Base-by-base conservation (phyloP, 2,888 invertebrate genomes). In the Brassicogethes aeneus region DNA sequence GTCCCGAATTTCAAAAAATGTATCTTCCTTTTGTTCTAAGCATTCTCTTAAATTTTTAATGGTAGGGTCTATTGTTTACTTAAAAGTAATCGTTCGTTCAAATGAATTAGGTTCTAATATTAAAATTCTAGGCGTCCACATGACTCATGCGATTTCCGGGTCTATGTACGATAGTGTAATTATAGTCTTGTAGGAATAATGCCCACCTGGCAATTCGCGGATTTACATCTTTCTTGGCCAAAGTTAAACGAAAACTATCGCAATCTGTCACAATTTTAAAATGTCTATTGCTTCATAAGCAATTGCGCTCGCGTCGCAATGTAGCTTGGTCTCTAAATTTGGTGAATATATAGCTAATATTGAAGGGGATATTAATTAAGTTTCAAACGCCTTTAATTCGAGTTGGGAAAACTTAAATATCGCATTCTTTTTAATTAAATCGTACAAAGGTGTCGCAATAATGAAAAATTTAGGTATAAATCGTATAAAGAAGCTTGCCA, bases 101-200 rank as follows among this genome's bases (percentile, higher is more conserved):
- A 35, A 14, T 15, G 36, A 7, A 15, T 35, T 35, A 3, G 36
- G 13, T 35, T 35, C 36, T 16, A 35, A 13, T 15, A 35, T 15
- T 10, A 14, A 16, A 35, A 35, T 35, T 8, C 15, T 35, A 16
- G 3, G 36, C 36, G 15, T 35, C 36, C 10, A 15, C 36, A 15
- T 35, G 36, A 3, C 5, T 3, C 36, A 35, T 35, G 8, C 12
- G 13, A n/a, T 15, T 23, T 15, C 5, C 36, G 13, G 13, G 5
- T 8, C 36, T 14, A 15, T 35, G 36, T 10, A 35, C 16, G 15
- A 35, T 35, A 15, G 13, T 15, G 15, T 14, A 35, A 7, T 10
- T 14, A 16, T 35, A 35, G 15, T 35, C 12, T 23, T 23, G 23
- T 5, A 23, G 23, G 23, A 23, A 23, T 23, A 23, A 23, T 23